These are phyloP conservation scores for Bufo bufo DNA, from an alignment of 2,113 vertebrate genomes.

Conservation along the genomic window DNA sequence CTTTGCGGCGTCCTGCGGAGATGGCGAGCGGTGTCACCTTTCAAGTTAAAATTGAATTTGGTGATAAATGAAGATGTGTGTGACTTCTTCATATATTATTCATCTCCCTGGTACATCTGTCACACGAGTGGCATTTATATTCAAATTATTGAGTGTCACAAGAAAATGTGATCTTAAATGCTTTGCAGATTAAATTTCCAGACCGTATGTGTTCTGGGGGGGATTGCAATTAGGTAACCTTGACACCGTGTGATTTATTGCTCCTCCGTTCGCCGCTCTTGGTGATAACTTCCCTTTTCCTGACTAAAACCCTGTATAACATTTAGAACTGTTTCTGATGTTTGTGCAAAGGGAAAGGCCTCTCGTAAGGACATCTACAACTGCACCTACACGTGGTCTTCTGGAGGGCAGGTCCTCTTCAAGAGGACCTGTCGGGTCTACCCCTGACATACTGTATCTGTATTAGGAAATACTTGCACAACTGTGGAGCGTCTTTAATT, in stretches of 20 bases:
- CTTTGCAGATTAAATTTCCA: constrained; percentile 55
- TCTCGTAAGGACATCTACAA: neutral
- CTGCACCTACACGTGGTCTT: neutral
- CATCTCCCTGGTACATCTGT: constrained; percentile 47
- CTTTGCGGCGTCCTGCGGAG: constrained; percentile 6
- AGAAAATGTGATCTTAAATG: constrained; percentile 43
- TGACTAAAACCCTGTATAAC: neutral
- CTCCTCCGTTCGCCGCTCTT: neutral
- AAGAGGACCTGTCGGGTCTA: too few species aligned
- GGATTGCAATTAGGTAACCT: constrained; percentile 49
- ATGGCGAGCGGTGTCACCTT: neutral
- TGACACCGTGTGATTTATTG: constrained; percentile 44
- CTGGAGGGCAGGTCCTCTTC: neutral
- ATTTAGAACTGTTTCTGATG: neutral
- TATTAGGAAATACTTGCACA: too few species aligned
- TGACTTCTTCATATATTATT: constrained; percentile 31
- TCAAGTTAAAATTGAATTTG: constrained; percentile 11
- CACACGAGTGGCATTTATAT: constrained; percentile 40
- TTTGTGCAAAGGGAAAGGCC: neutral
- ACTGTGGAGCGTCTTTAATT: too few species aligned
- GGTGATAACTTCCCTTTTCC: neutral
- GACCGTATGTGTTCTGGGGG: constrained; percentile 34
- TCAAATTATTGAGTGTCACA: constrained; percentile 25
- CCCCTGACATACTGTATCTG: too few species aligned
- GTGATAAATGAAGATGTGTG: constrained; percentile 43